Base-by-base conservation (phyloP, 2,113 vertebrate genomes). In the Reinhardtius hippoglossoides region DNA sequence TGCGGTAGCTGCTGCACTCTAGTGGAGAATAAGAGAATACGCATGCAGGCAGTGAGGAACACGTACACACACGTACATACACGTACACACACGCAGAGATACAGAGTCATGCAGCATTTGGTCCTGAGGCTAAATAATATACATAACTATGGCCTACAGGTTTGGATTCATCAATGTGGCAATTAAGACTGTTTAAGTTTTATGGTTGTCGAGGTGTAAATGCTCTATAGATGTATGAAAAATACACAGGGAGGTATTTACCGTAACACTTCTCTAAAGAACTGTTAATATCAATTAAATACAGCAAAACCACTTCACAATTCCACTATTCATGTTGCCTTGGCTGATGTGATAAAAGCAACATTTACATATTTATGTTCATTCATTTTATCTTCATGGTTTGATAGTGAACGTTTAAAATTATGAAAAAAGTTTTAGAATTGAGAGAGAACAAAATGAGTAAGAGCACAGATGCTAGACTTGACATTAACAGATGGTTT, bases 1-100 rank as follows among this genome's bases (percentile, higher is more conserved):
- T 69, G 97, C 96, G 8, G 97, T 96, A n/a, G 98, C 97, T 88
- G 98, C 97, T 87, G 98, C 97, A 93, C 97, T 99, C 98, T 99
- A 91, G 81, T 89, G 93, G 50, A 75, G 63, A 54, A 81, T 62
- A 56, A 62, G 14, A 85, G 79, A 84, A 87, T 48, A 50, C 4
- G 66, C 57, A 23, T 1, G 37, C 0, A 54, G 37, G 57, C 37
- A 42, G 59, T 4, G 3, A 81, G 48, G 9, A 12, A 37, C 1
- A 56, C 10, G 42, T 31, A 31, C 1, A 31, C 31, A 31, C 31
- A 31, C 6, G 31, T 23, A 23, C 23, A 23, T 23, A 37, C 1
- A 56, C 10, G 42, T 7, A 31, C 6, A 31, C 31, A 31, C 31
- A 31, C 6, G 31, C 31, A 31, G 31, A 31, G 6, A 31, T 31